Base-by-base conservation (phyloP, 1,140 invertebrate species). In the Cheumatopsyche charites region DNA sequence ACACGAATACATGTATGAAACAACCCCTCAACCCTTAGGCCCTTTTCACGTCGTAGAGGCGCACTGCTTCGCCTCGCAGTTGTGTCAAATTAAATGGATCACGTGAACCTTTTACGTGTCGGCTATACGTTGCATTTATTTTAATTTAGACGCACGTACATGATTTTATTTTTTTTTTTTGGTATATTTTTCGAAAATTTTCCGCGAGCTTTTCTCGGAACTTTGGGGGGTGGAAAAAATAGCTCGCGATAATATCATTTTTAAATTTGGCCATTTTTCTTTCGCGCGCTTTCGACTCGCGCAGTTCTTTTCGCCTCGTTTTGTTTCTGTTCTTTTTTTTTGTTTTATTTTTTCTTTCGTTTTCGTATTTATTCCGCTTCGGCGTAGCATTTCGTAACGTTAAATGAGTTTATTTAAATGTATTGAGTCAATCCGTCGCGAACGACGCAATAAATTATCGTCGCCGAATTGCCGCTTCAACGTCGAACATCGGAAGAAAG, bases 61-160 rank as follows among this genome's bases (percentile, higher is more conserved):
- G 62, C 36, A 63, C 19, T 63, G 62, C 62, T 63, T 21, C 15
- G 42, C 62, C 62, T 63, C 36, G 26, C 62, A 42, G 29, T 63
- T 63, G 62, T 63, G 62, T 63, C 62, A 63, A 63, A 63, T 63
- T 63, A 63, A 63, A 63, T 63, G 62, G 62, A 63, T 63, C 62
- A 63, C 62, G 62, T 63, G 62, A 63, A 63, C 62, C 62, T 63
- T 63, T 63, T 63, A 63, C 62, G 62, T 63, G 62, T 63, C 62
- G 62, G 36, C 62, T 63, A 42, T 63, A 63, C 17, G 36, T 63
- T 63, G 62, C 62, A 63, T 63, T 63, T 63, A 63, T 63, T 63
- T 63, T 63, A 63, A 63, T 63, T 63, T 63, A 17, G 15, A 21
- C 36, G 26, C 62, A 29, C 42, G 17, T 63, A 42, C 42, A 42